Conservation (phyloP, 2,797 vertebrate species). For the Bufotes viridis region DNA sequence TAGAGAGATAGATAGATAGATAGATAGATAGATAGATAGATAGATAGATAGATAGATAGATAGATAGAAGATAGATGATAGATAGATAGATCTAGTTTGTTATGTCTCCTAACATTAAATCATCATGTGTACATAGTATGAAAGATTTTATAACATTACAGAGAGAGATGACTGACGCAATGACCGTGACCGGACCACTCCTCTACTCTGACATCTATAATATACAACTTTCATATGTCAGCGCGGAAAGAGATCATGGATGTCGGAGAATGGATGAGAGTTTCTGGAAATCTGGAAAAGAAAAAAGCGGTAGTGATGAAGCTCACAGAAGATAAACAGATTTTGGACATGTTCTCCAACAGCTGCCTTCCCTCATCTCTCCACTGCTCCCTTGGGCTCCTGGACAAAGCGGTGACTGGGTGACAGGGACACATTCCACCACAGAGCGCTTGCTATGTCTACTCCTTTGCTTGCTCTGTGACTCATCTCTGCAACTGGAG, state of each 20-base stretch:
- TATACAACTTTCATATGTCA: not conserved
- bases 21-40: too few relatives aligned
- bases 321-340: slow-evolving; percentile 43
- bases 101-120: too few relatives aligned
- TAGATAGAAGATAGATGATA: too few relatives aligned
- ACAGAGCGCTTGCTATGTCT: slow-evolving; percentile 7
- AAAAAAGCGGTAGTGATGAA: slow-evolving; percentile 9
- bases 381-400: slow-evolving; percentile 55
- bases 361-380: slow-evolving; percentile 57
- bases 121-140: too few relatives aligned
- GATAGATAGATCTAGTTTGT: too few relatives aligned
- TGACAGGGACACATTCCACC: slow-evolving; percentile 53
- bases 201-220: not conserved
- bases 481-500: slow-evolving; percentile 26
- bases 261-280: not conserved
- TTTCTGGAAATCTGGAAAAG: slow-evolving; percentile 45
- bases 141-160: not conserved
- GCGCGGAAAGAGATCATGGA: not conserved
- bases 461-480: slow-evolving; percentile 42
- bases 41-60: too few relatives aligned
- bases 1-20: too few relatives aligned
- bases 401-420: not conserved
- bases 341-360: not conserved
- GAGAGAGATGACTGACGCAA: not conserved
- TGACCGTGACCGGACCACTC: not conserved